These are phyloP conservation scores for Poecilus cupreus DNA, from an alignment of 2,888 invertebrate species.

Conservation along the genomic window DNA sequence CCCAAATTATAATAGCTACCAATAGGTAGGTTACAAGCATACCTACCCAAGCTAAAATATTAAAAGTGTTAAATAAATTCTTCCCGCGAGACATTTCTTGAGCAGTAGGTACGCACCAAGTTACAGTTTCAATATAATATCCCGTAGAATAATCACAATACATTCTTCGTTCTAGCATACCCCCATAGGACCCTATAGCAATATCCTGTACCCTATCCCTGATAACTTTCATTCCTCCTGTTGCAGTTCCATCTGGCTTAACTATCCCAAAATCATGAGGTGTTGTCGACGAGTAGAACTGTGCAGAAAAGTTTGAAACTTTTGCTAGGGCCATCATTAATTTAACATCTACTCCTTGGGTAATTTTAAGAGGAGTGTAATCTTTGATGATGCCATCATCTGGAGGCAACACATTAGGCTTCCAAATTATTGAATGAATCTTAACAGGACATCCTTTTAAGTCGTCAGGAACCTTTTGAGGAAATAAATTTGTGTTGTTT, in stretches of 20 bases:
- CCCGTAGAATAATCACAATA: slow-evolving; percentile 33
- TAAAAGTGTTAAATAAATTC: slow-evolving; percentile 74
- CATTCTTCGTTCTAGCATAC: slow-evolving; percentile 26
- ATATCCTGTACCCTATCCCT: slow-evolving; percentile 27
- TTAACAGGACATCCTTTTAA: slow-evolving; percentile 19
- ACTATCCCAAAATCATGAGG: slow-evolving; percentile 34
- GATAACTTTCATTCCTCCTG: background rate
- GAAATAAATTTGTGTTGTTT: slow-evolving; percentile 13
- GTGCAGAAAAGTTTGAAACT: slow-evolving; percentile 16
- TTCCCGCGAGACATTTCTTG: slow-evolving; percentile 57
- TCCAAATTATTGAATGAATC: slow-evolving; percentile 3
- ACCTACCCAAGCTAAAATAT: slow-evolving; percentile 72
- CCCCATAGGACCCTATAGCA: slow-evolving; percentile 32
- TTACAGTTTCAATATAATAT: background rate
- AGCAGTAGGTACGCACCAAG: slow-evolving; percentile 42
- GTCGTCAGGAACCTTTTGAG: slow-evolving; percentile 25
- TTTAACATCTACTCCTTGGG: slow-evolving; percentile 27
- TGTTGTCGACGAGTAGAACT: slow-evolving; percentile 6
- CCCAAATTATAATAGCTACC: background rate
- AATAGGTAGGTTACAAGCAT: slow-evolving; percentile 69
- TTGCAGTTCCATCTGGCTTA: slow-evolving; percentile 21
- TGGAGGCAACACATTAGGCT: slow-evolving; percentile 26
- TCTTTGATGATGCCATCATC: background rate
- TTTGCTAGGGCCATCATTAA: background rate
- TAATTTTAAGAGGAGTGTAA: background rate